Conservation (phyloP, 2,888 invertebrate species). For the Ceraclea dissimilis region DNA sequence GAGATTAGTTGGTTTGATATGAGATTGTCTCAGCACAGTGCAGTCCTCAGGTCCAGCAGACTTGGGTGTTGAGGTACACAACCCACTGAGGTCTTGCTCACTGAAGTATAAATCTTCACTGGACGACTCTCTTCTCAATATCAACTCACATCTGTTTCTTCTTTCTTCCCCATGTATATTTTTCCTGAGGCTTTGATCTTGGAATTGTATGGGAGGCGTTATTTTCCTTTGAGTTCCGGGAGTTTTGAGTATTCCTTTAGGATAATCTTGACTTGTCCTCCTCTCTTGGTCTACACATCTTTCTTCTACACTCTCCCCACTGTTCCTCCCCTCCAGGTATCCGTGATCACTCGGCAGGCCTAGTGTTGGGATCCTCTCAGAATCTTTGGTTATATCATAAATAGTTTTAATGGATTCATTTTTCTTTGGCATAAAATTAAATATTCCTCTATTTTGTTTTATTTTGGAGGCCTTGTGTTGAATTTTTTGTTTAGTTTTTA, state of each 20-base stretch:
- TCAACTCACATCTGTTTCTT: not conserved
- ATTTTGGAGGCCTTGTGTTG: slow-evolving; percentile 36
- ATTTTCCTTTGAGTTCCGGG: slow-evolving; percentile 28
- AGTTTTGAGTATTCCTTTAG: slow-evolving; percentile 22
- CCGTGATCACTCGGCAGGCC: slow-evolving; percentile 40
- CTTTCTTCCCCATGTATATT: not conserved
- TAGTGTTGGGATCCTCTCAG: slow-evolving; percentile 41
- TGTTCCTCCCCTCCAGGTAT: slow-evolving; percentile 42
- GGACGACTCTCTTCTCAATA: slow-evolving; percentile 17
- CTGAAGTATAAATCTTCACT: slow-evolving; percentile 34
- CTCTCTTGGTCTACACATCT: slow-evolving; percentile 6
- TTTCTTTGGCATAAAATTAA: slow-evolving; percentile 39
- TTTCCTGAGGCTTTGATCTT: slow-evolving; percentile 33
- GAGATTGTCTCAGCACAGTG: slow-evolving; percentile 28
- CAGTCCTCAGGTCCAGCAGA: slow-evolving; percentile 42
- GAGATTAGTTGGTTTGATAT: slow-evolving; percentile 38
- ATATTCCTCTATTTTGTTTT: slow-evolving; percentile 31
- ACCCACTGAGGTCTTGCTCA: slow-evolving; percentile 41
- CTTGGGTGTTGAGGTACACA: slow-evolving; percentile 46
- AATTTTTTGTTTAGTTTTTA: slow-evolving; percentile 42
- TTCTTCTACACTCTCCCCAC: slow-evolving; percentile 38
- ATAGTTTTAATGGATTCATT: slow-evolving; percentile 32
- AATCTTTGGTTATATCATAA: slow-evolving; percentile 35
- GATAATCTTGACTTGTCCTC: slow-evolving; percentile 14
- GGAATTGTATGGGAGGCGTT: slow-evolving; percentile 42